Evolutionary conservation across 1,140 invertebrate genomes (phyloP).

Genomic region (Pachyrhynchus sulphureomaculatus): DNA sequence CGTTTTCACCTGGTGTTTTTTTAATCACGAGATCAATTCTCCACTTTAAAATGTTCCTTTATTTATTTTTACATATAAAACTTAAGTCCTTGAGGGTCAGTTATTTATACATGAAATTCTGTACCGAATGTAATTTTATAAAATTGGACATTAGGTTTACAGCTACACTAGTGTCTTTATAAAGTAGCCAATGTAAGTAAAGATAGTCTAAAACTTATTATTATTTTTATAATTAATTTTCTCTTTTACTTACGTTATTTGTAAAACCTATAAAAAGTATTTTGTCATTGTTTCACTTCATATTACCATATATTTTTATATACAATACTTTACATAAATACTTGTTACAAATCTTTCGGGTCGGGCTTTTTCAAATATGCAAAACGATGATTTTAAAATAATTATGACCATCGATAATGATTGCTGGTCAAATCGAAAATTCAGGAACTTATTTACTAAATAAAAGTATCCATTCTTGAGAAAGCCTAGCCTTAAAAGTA

Average conservation of each 20-base stretch:
- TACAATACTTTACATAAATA: neutral
- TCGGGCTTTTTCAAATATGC: no score
- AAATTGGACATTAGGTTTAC: neutral
- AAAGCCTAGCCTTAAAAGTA: no score
- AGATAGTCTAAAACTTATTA: neutral
- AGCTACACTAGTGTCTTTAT: neutral
- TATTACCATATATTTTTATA: neutral
- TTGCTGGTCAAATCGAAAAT: no score
- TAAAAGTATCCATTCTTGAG: no score
- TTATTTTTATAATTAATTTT: neutral
- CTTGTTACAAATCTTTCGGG: no score
- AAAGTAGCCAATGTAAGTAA: neutral
- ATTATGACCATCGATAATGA: no score
- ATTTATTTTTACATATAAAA: neutral
- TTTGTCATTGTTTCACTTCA: neutral
- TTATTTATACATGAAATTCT: neutral
- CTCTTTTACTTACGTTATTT: neutral
- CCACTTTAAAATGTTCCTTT: slow-evolving; percentile 8
- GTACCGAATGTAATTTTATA: no score
- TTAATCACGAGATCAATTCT: slow-evolving; percentile 46
- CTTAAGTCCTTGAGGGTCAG: slow-evolving; percentile 4
- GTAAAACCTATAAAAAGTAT: neutral
- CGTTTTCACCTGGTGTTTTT: slow-evolving; percentile 44
- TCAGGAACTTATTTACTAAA: no score
- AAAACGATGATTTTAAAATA: no score